A percentile compares a stretch with the other conserved stretches of the same genome.
phyloP scores from a whole-genome alignment of 2,888 invertebrate genomes.

The Ophion ventricosus region DNA sequence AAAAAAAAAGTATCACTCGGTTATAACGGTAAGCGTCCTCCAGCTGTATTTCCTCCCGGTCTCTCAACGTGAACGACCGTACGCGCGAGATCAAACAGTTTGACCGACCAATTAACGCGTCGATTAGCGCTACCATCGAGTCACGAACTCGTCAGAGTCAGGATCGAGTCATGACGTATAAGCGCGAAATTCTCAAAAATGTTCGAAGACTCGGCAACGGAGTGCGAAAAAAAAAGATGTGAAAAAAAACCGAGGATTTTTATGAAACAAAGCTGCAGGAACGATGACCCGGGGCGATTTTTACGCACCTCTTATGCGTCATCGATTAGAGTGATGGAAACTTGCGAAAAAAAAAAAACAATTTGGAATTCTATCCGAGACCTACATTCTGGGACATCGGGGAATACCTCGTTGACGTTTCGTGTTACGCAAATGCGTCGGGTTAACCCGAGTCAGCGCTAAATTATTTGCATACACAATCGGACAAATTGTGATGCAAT shows the following conservation, averaged over 20 bases:
- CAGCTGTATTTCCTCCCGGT: slow-evolving; percentile 12
- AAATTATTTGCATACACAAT: slow-evolving; percentile 26
- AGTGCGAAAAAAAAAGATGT: not conserved
- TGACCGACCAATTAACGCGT: slow-evolving; percentile 24
- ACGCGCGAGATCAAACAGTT: slow-evolving; percentile 14
- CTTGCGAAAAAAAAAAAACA: slow-evolving; percentile 28
- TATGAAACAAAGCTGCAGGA: not conserved
- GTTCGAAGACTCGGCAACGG: not conserved
- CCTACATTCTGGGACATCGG: slow-evolving; percentile 43
- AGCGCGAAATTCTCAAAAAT: not conserved
- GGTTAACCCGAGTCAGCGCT: slow-evolving; percentile 2
- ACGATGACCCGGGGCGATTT: slow-evolving; percentile 22
- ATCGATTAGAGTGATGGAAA: slow-evolving; percentile 27
- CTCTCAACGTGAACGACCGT: slow-evolving; percentile 20
- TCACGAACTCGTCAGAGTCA: not conserved
- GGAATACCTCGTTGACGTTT: slow-evolving; percentile 41
- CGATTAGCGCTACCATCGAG: slow-evolving; percentile 18
- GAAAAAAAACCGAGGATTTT: not conserved
- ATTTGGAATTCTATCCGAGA: not conserved
- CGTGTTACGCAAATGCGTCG: slow-evolving; percentile 43
- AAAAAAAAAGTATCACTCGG: slow-evolving; percentile 37
- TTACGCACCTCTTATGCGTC: slow-evolving; percentile 10
- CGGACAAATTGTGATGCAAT: slow-evolving; percentile 29
- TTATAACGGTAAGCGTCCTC: slow-evolving; percentile 26
- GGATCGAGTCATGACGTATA: not conserved